Base-by-base conservation (phyloP, 2,113 vertebrate genomes). In the Ranitomeya imitator region DNA sequence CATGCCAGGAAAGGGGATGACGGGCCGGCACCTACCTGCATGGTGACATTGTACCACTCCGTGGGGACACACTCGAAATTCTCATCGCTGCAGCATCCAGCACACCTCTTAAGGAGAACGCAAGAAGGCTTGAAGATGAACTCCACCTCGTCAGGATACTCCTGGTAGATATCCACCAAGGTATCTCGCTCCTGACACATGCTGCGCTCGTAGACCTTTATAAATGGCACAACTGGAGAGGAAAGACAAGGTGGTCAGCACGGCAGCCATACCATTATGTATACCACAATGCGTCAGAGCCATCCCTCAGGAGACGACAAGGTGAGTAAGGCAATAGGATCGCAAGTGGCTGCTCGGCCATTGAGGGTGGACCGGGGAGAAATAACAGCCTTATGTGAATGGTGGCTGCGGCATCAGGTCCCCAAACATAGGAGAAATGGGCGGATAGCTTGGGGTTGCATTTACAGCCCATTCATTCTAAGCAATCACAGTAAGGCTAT, bases 111-210 rank as follows among this genome's bases (percentile, higher is more conserved):
- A 89, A 99, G 93, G 90, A 97, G 96, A 90, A 99, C 98, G 18
- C 98, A 99, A 92, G 98, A 98, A 0, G 98, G 98, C 93, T 97
- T 97, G 93, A 98, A 99, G 94, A 99, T 97, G 92, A 97, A 96
- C 91, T 99, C 98, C 73, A 98, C 96, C 90, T 99, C 97, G 18
- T 99, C 97, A 0, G 98, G 98, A 85, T 99, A 98, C 92, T 99
- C 98, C 93, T 98, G 97, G 91, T 97, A 96, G 92, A 99, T 98
- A 91, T 99, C 98, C 92, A 99, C 97, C 94, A 99, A 95, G 86
- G 96, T 93, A 94, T 99, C 98, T 61, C 98, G 95, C 0, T 97
- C 96, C 91, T 95, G 95, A 94, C 98, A 99, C 92, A 94, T 94
- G 88, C 97, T 99, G 92, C 97, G 97, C 90, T 96, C 96, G 90